Evolutionary conservation across 2,888 invertebrate genomes (phyloP).

Genomic region (Acleris emargana): DNA sequence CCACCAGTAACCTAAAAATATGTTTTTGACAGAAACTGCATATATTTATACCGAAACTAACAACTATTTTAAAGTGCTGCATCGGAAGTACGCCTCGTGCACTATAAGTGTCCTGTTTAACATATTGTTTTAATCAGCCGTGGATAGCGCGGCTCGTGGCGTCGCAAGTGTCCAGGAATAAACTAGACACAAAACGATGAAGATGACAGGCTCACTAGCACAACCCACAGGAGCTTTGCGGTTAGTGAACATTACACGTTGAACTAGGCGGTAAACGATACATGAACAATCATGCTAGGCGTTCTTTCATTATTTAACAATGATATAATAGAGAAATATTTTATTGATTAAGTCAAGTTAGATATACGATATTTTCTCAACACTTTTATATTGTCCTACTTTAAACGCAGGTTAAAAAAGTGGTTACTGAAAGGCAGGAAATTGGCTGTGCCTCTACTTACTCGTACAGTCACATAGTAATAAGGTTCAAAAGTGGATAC

Average conservation of each 20-base stretch:
- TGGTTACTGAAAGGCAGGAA: no score
- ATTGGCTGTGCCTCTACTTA: no score
- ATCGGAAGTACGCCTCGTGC: slow-evolving; percentile 4
- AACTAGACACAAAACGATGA: slow-evolving; percentile 63
- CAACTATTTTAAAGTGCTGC: neutral
- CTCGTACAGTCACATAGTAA: no score
- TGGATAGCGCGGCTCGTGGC: slow-evolving; percentile 53
- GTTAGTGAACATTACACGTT: neutral
- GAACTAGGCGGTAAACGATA: neutral
- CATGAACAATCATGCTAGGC: neutral
- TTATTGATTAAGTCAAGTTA: no score
- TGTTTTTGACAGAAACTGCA: no score
- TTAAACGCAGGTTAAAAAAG: no score
- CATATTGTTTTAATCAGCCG: slow-evolving; percentile 60
- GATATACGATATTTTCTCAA: no score
- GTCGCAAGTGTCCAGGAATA: slow-evolving; percentile 59
- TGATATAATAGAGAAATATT: neutral
- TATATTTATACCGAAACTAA: no score
- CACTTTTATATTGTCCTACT: no score
- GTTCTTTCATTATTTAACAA: neutral
- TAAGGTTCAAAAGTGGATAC: no score
- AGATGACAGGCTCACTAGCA: slow-evolving; percentile 36
- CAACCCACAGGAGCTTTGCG: slow-evolving; percentile 1
- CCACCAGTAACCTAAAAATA: no score
- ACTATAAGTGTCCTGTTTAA: slow-evolving; percentile 20